Conservation (phyloP, 2,113 vertebrate genomes). For the Athene cunicularia region DNA sequence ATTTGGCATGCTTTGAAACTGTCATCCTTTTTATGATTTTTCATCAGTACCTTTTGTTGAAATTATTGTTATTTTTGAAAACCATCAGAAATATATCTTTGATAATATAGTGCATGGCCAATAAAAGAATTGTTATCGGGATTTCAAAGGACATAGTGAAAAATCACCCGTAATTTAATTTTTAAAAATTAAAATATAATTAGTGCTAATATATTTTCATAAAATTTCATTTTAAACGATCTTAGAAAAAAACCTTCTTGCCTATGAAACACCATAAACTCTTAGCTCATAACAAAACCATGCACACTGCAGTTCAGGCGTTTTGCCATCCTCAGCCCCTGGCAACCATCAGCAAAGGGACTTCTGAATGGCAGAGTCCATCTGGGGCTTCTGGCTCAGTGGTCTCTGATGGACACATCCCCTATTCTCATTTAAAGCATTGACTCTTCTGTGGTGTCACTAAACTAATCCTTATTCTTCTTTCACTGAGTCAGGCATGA, state of each 20-base stretch:
- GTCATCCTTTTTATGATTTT: neutral
- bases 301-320: rapidly evolving
- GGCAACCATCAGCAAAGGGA: neutral
- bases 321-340: neutral
- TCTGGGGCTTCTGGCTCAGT: neutral
- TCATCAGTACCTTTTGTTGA: neutral
- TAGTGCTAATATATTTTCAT: neutral
- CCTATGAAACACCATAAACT: neutral
- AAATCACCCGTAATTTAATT: neutral
- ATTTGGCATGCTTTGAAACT: neutral
- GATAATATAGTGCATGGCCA: neutral
- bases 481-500: neutral
- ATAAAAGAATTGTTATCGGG: neutral
- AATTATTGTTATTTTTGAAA: neutral
- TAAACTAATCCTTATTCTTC: neutral
- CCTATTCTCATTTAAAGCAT: neutral
- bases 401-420: neutral
- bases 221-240: neutral
- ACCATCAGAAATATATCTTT: neutral
- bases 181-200: neutral
- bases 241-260: neutral
- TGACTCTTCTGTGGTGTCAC: neutral
- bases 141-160: neutral
- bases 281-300: neutral
- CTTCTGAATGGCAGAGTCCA: neutral